Evolutionary conservation across 1,140 invertebrate genomes (phyloP).

Genomic region (Galleria mellonella): DNA sequence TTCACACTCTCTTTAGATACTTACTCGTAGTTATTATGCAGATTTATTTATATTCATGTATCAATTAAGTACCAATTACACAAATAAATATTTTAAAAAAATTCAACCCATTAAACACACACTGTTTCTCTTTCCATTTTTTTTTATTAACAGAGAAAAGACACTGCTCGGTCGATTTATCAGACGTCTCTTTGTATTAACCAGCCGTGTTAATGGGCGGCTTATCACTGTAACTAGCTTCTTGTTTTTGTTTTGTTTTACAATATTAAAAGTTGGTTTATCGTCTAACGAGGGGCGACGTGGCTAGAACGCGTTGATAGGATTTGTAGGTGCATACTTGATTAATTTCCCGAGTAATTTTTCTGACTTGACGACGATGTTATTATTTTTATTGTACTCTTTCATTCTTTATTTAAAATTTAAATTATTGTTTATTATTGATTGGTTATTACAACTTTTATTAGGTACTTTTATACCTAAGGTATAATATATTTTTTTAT

Average conservation of each 20-base stretch:
- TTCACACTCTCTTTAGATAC: too few species aligned
- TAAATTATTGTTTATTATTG: too few species aligned
- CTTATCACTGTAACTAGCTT: slow-evolving; percentile 38
- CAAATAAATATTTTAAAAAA: too few species aligned
- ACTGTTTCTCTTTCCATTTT: slow-evolving; percentile 12
- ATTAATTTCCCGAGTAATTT: slow-evolving; percentile 33
- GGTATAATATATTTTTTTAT: too few species aligned
- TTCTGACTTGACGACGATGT: slow-evolving; percentile 12
- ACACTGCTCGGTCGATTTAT: slow-evolving; percentile 34
- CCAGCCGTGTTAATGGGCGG: slow-evolving; percentile 43
- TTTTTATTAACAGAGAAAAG: slow-evolving; percentile 12
- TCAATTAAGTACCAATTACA: too few species aligned
- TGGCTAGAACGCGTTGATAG: slow-evolving; percentile 19
- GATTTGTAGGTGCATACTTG: slow-evolving; percentile 20
- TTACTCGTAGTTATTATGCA: too few species aligned
- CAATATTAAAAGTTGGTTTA: slow-evolving; percentile 48
- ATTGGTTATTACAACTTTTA: too few species aligned
- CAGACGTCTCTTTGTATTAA: slow-evolving; percentile 48
- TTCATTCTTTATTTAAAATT: too few species aligned
- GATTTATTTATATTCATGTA: too few species aligned
- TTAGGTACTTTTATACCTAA: too few species aligned
- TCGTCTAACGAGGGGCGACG: slow-evolving; percentile 34
- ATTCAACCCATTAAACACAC: too few species aligned
- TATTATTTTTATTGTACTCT: too few species aligned
- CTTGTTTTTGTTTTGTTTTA: slow-evolving; percentile 40